Percentiles rank a stretch among this genome's conserved stretches.
phyloP scores from a whole-genome alignment of 2,113 vertebrate species.

The Chitala chitala region DNA sequence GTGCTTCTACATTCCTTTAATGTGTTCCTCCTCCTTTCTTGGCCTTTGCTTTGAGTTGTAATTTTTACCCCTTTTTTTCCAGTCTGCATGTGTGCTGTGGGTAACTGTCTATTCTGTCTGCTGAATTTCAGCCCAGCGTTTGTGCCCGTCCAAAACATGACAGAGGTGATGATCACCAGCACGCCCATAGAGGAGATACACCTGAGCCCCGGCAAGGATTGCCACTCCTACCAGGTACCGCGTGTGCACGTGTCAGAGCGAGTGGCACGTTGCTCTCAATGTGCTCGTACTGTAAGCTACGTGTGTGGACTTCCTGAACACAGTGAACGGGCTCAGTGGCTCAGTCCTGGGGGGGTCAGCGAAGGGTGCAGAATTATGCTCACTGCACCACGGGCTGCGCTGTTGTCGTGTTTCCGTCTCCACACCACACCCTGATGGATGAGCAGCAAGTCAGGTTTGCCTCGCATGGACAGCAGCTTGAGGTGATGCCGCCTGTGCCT shows the following conservation, averaged over 20 bases:
- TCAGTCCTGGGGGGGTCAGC: too few species aligned
- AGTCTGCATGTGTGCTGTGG: not conserved
- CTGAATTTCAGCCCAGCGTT: constrained; percentile 75
- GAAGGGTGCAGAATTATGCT: too few species aligned
- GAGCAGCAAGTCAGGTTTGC: too few species aligned
- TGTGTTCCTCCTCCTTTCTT: not conserved
- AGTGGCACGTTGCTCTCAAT: not conserved
- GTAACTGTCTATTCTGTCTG: constrained; percentile 31
- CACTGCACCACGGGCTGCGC: too few species aligned
- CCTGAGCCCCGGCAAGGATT: constrained; percentile 85
- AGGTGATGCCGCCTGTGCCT: too few species aligned
- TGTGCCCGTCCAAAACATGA: constrained; percentile 83
- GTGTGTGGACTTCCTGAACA: too few species aligned
- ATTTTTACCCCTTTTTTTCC: too few species aligned
- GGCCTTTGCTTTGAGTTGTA: not conserved
- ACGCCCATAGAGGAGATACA: constrained; percentile 89
- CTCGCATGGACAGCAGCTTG: too few species aligned
- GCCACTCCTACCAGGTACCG: constrained; percentile 87
- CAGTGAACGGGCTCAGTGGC: too few species aligned
- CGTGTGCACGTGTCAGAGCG: not conserved
- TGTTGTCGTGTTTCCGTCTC: too few species aligned
- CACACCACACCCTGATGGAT: too few species aligned
- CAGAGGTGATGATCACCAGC: constrained; percentile 90
- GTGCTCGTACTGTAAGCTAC: not conserved
- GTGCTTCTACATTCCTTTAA: too few species aligned